Base-by-base conservation (phyloP, 37 sponge, comb jelly and placozoan genomes). In the Chondrilla cf. caribensis region DNA sequence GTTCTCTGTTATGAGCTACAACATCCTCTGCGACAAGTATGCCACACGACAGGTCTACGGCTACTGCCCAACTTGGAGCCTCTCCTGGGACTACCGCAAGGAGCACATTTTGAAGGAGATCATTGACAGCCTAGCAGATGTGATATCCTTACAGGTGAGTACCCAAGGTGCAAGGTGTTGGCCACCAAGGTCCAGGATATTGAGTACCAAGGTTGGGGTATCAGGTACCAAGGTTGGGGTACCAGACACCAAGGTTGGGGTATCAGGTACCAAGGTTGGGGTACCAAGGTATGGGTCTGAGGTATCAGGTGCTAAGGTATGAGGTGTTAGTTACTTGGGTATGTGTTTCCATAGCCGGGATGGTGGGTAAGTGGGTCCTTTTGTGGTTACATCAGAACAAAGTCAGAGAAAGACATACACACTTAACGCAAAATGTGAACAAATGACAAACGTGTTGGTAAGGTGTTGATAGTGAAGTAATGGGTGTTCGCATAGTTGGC, bases 11-110 rank as follows among this genome's bases (percentile, higher is more conserved):
- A 95, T 95, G 96, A 90, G 93, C 39, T 95, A 95, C 87, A 95
- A 95, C 77, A 81, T 95, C 35, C 87, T 97, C 38, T 90, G 89
- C 58, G 97, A 97, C 77, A 91, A 92, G 80, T 94, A 92, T 39
- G 97, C 95, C 54, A 94, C 93, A 0, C 60, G 97, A 42, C 90
- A 89, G 58, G 66, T 83, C 81, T 97, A 97, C 40, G 97, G 97
- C 28, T 97, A 97, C 91, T 97, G 97, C 82, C 97, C 97, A 35
- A 66, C 91, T 2, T 97, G 95, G 92, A 93, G 95, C 29, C 93
- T 97, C 19, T 68, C 62, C 43, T 97, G 97, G 97, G 95, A 92
- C 60, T 94, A 94, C 84, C 79, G 97, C 33, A 91, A 87, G 76
- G 72, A 87, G 17, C 76, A 84, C 59, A 83, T 97, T 36, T 44